phyloP scores from a whole-genome alignment of 2,797 vertebrate genomes.

The Hemibagrus guttatus region DNA sequence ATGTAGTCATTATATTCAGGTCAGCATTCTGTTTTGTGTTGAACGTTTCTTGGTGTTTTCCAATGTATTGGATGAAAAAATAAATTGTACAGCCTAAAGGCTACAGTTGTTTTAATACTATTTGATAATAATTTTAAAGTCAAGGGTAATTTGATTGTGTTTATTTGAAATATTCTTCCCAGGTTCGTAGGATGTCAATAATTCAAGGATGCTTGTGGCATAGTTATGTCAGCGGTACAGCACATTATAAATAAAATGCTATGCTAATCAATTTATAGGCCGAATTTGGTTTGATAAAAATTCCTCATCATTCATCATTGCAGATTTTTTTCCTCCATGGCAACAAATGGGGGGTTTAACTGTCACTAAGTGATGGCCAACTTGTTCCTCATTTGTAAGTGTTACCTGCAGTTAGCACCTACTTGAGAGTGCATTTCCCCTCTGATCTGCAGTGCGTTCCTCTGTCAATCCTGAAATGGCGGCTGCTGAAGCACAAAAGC shows the following conservation, averaged over 20 bases:
- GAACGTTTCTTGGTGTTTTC: background rate
- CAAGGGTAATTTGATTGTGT: background rate
- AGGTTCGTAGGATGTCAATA: too few relatives aligned
- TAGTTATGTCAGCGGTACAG: background rate
- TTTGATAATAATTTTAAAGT: background rate
- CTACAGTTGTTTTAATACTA: background rate
- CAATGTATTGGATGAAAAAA: background rate
- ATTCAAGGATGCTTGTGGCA: background rate
- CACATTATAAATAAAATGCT: background rate
- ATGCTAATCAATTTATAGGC: background rate
- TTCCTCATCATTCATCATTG: background rate
- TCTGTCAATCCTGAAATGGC: conserved; percentile 69
- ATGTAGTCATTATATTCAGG: too few relatives aligned
- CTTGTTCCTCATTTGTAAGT: conserved; percentile 72
- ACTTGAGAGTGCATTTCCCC: conserved; percentile 67
- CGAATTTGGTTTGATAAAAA: background rate
- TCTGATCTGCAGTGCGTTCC: conserved; percentile 52
- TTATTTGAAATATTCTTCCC: background rate
- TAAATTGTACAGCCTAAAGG: background rate
- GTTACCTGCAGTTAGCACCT: conserved; percentile 72
- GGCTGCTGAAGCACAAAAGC: conserved; percentile 73
- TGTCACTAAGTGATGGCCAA: conserved; percentile 72
- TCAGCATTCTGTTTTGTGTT: background rate
- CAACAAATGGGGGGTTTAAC: conserved; percentile 57
- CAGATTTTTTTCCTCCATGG: conserved; percentile 22